phyloP scores from a whole-genome alignment of 2,888 invertebrate genomes.

The Leptothorax acervorum region DNA sequence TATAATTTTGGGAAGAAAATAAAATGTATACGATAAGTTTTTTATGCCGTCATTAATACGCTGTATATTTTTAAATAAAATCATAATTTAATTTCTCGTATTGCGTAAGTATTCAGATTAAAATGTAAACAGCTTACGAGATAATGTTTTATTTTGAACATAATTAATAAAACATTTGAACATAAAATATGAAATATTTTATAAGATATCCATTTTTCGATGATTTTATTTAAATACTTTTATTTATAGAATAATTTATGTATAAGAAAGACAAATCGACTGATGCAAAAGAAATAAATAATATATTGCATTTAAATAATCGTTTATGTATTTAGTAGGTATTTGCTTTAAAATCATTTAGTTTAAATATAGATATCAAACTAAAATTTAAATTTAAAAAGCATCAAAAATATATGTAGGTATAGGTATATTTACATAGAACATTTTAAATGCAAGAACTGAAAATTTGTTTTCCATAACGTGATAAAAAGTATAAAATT shows the following conservation, averaged over 20 bases:
- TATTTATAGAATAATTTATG: not conserved
- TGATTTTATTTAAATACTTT: not conserved
- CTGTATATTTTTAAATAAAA: not conserved
- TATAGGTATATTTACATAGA: not conserved
- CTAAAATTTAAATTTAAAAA: not conserved
- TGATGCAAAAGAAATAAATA: not conserved
- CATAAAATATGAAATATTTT: not conserved
- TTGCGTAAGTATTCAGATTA: not conserved
- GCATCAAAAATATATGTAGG: not conserved
- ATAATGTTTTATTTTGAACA: not conserved
- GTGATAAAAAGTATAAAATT: not conserved
- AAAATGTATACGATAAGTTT: not conserved
- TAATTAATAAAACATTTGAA: no score
- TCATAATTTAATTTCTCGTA: not conserved
- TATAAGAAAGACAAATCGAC: not conserved
- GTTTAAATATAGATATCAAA: not conserved
- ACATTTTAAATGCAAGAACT: not conserved
- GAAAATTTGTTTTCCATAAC: not conserved
- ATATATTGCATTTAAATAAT: not conserved
- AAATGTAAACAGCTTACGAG: not conserved
- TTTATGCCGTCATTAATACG: not conserved
- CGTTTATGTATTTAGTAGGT: not conserved
- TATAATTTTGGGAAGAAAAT: not conserved
- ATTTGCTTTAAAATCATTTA: not conserved
- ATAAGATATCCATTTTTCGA: not conserved